These are phyloP conservation scores for Trematocara nigrifrons DNA, from an alignment of 2,113 vertebrate species.

Conservation along the genomic window DNA sequence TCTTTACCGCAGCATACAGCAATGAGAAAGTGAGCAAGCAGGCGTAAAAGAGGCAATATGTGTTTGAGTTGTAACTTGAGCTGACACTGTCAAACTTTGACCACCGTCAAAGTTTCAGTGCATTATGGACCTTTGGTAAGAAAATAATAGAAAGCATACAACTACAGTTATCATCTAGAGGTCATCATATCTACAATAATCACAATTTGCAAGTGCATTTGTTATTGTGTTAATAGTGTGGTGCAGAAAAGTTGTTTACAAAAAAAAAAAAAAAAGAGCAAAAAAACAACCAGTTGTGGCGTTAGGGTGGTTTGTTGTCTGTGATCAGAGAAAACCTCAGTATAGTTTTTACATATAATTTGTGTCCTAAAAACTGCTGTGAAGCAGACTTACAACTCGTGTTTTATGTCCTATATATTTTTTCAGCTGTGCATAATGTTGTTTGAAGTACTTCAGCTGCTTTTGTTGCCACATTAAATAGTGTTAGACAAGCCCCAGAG, in stretches of 20 bases:
- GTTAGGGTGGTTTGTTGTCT: not conserved
- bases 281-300: not conserved
- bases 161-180: not conserved
- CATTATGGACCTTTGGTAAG: not conserved
- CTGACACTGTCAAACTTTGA: too few relatives aligned
- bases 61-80: not conserved
- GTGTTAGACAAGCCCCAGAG: conserved; percentile 9
- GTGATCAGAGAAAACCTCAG: not conserved
- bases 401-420: not conserved
- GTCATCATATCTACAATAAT: not conserved
- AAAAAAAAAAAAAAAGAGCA: not conserved
- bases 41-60: not conserved
- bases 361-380: not conserved
- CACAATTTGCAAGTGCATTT: not conserved
- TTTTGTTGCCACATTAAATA: conserved; percentile 25
- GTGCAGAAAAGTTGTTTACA: not conserved
- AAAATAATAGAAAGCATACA: not conserved
- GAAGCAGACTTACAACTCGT: not conserved
- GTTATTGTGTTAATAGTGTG: not conserved
- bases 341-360: not conserved
- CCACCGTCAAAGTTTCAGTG: not conserved
- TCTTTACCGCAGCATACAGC: conserved; percentile 32
- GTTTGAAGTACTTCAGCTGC: not conserved
- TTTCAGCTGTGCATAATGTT: not conserved
- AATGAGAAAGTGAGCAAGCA: not conserved